Evolutionary conservation across 2,113 vertebrate species (phyloP).

Genomic region (Sula dactylatra): DNA sequence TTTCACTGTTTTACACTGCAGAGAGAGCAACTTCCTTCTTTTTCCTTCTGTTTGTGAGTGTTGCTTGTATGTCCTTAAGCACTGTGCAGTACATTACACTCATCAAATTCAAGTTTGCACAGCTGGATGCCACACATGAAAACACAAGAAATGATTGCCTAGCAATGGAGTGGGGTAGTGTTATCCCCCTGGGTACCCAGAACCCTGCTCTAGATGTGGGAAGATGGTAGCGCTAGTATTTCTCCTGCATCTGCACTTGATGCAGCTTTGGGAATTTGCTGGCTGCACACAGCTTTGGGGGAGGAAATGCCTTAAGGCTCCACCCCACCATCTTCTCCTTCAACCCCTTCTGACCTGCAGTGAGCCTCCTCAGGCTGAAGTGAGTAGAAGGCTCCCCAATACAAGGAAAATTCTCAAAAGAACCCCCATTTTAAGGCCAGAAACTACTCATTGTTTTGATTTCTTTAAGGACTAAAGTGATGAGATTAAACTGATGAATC

Average conservation of each 20-base stretch:
- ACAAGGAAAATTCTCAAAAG: neutral
- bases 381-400: neutral
- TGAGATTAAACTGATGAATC: neutral
- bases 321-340: neutral
- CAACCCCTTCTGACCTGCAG: neutral
- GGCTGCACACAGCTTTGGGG: neutral
- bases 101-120: neutral
- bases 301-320: neutral
- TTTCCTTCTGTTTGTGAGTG: neutral
- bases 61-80: neutral
- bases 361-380: neutral
- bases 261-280: neutral
- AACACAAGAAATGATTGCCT: neutral
- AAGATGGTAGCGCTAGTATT: neutral
- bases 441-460: neutral
- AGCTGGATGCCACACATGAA: neutral
- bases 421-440: neutral
- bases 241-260: neutral
- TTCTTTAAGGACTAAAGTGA: neutral
- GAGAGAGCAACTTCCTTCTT: neutral
- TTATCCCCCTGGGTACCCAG: neutral
- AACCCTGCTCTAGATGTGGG: neutral
- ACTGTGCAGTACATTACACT: neutral
- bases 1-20: constrained; percentile 3
- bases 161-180: neutral